Percentiles rank a stretch among this genome's conserved stretches.
Evolutionary conservation across 2,888 invertebrate species (phyloP).

Genomic region (Diabrotica balteata): DNA sequence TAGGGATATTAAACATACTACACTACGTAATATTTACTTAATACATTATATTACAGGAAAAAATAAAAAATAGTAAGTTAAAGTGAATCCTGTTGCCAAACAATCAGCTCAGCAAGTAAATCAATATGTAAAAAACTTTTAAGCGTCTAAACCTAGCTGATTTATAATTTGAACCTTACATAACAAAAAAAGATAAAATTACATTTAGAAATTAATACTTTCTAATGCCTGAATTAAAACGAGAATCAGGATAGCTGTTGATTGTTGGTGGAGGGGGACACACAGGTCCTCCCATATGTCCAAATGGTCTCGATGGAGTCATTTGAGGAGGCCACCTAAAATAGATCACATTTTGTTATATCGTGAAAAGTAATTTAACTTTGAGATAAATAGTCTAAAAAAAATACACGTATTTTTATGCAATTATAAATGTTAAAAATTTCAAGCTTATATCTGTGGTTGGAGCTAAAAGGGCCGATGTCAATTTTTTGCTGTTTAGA

Average conservation of each 20-base stretch:
- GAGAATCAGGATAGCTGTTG: conserved; percentile 53
- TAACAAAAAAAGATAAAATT: too few species aligned
- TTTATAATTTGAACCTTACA: too few species aligned
- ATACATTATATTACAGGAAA: too few species aligned
- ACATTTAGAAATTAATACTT: conserved; percentile 24
- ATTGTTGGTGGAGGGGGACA: conserved; percentile 58
- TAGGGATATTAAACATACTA: too few species aligned
- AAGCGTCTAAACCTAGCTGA: too few species aligned
- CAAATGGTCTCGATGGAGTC: conserved; percentile 42
- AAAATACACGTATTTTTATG: too few species aligned
- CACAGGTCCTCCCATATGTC: conserved; percentile 48
- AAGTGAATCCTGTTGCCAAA: too few species aligned
- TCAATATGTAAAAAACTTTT: too few species aligned
- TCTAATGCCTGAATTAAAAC: conserved; percentile 44
- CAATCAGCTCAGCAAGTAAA: too few species aligned
- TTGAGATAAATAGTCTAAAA: background rate
- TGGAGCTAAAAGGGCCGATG: background rate
- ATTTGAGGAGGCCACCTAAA: conserved; percentile 41
- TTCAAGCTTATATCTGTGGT: background rate
- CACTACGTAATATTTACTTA: too few species aligned
- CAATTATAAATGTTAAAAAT: too few species aligned
- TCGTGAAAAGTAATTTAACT: background rate
- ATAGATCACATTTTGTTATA: conserved; percentile 6
- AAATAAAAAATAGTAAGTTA: too few species aligned
- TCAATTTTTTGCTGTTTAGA: background rate